Base-by-base conservation (phyloP, 2,113 vertebrate species). In the Spermophilus dauricus region DNA sequence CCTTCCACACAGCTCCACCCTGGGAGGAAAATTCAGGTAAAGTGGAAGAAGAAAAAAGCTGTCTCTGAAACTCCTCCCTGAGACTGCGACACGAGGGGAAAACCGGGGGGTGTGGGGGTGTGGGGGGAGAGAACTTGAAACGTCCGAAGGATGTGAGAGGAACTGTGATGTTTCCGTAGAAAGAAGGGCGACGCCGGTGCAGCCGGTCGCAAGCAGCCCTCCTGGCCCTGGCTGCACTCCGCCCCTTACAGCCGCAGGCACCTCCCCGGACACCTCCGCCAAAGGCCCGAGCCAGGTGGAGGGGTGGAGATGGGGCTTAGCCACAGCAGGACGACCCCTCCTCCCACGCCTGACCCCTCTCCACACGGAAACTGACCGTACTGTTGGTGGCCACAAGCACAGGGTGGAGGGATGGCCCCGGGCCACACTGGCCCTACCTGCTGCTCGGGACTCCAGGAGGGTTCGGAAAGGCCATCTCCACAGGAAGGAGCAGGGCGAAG, bases 401-500 rank as follows among this genome's bases (percentile, higher is more conserved):
- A 6, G 45, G 48, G 48, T 51, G 12, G 48, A 51, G 48, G 48
- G 48, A 5, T 51, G 48, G 48, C 48, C 48, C 48, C 12, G 48
- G 48, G 77, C 11, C 70, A 14, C 4, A 14, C 76, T 51, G 48
- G 48, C 48, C 48, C 48, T 2, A 77, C 42, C 1, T 6, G 34
- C 9, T 0, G 0, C 39, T 48, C 7, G 24, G 53, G 61, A 94
- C 89, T 65, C 82, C 28, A 30, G 10, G n/a, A 22, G 37, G 76
- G 65, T 80, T 67, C 63, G 65, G 87, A 89, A 58, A 34, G 89
- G 92, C 82, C 65, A 37, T 89, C 96, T 96, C 95, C 98, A 95
- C 20, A 34, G 97, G 89, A 97, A 83, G 96, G 65, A 86, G 88
- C 53, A 11, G 53, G 11, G 11, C 67, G 17, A 17, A 80, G 82